phyloP scores from a whole-genome alignment of 2,113 vertebrate genomes.

The Leucosticte australis region DNA sequence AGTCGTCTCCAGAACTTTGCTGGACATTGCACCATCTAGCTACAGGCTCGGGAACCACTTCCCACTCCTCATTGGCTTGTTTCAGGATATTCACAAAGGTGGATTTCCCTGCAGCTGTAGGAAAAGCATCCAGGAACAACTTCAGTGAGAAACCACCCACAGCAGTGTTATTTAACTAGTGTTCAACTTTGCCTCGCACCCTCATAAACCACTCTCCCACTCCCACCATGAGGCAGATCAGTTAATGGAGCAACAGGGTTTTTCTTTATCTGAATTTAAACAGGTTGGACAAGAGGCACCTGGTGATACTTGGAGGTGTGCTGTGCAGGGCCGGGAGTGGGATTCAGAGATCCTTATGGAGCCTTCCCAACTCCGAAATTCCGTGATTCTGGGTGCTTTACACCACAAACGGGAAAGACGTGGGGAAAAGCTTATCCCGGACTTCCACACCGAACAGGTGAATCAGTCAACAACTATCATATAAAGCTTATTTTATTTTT shows the following conservation, averaged over 20 bases:
- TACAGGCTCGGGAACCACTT: slow-evolving; percentile 90
- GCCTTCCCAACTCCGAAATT: too few relatives aligned
- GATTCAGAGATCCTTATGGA: neutral
- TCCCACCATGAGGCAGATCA: accelerated
- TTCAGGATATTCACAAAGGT: slow-evolving; percentile 89
- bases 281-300: neutral
- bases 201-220: neutral
- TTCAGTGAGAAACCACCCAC: neutral
- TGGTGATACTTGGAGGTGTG: neutral
- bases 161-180: neutral
- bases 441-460: accelerated
- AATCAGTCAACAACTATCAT: accelerated
- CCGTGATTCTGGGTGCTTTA: accelerated
- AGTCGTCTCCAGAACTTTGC: slow-evolving; percentile 78
- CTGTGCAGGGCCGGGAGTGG: neutral
- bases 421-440: accelerated
- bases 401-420: accelerated
- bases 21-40: slow-evolving; percentile 95
- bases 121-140: neutral
- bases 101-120: slow-evolving; percentile 89
- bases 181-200: neutral
- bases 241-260: accelerated
- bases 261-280: neutral
- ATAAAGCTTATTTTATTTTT: neutral
- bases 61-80: slow-evolving; percentile 83